A percentile compares a stretch with the other conserved stretches of the same genome.
Evolutionary conservation across 1,140 invertebrate genomes (phyloP).

Genomic region (Rhopalosiphum padi): DNA sequence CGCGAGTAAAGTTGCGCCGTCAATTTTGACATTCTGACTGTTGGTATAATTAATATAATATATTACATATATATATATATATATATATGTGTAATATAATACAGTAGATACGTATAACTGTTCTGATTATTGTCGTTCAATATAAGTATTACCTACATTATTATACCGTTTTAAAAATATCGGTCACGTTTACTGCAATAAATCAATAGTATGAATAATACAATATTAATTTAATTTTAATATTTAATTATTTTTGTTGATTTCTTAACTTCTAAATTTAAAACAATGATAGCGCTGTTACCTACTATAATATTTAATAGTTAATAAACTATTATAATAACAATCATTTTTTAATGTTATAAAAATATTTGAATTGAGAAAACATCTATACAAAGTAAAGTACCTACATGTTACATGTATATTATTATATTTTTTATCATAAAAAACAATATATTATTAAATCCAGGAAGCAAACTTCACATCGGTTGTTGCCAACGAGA

Average conservation of each 20-base stretch:
- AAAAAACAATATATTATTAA: constrained; percentile 42
- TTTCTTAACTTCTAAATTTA: neutral
- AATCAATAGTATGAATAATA: neutral
- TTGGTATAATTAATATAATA: neutral
- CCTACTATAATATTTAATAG: no score
- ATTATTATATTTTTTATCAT: constrained; percentile 22
- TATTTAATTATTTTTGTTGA: neutral
- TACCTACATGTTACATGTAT: neutral
- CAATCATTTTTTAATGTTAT: neutral
- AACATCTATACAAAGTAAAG: neutral
- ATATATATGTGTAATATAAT: neutral
- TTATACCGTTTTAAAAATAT: neutral
- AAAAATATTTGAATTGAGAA: neutral
- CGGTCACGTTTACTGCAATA: neutral
- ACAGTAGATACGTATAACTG: no score
- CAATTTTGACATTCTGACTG: neutral
- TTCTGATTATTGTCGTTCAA: neutral
- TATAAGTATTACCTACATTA: neutral
- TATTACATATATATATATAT: neutral
- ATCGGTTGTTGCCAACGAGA: neutral
- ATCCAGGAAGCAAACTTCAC: constrained; percentile 18
- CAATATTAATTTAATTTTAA: neutral
- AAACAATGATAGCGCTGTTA: neutral
- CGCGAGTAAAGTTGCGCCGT: neutral
- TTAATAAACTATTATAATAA: neutral